phyloP scores from a whole-genome alignment of 1,140 invertebrate species.

The Formica exsecta region DNA sequence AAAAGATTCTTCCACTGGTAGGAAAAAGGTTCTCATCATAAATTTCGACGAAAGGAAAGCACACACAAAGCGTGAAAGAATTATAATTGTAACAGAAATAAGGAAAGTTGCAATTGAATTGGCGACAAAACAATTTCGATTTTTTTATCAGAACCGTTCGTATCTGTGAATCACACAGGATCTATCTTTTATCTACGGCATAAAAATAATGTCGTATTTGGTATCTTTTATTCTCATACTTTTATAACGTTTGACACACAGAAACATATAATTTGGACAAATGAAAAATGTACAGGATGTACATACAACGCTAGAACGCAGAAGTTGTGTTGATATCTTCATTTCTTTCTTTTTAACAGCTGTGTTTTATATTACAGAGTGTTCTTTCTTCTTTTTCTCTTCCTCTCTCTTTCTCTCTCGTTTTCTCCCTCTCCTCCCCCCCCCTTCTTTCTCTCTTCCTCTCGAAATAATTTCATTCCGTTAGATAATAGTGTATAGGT shows the following conservation, averaged over 20 bases:
- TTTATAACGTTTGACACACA: conserved; percentile 62
- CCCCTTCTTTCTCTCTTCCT: not conserved
- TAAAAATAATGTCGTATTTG: conserved; percentile 35
- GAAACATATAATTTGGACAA: conserved; percentile 53
- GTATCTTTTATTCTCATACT: conserved; percentile 57
- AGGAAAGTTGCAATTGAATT: not conserved
- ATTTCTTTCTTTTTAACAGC: conserved; percentile 29
- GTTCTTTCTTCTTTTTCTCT: conserved; percentile 44
- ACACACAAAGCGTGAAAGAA: not conserved
- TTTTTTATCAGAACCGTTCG: not conserved
- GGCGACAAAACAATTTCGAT: not conserved
- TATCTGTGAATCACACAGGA: conserved; percentile 23
- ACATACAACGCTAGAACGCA: conserved; percentile 33
- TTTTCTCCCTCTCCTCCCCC: conserved; percentile 10
- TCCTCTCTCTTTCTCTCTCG: conserved; percentile 21
- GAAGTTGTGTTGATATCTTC: conserved; percentile 33
- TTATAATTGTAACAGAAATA: not conserved
- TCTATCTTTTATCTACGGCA: conserved; percentile 30
- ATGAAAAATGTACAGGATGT: conserved; percentile 48
- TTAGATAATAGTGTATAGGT: conserved; percentile 52
- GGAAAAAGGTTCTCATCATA: not conserved
- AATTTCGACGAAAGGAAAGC: not conserved
- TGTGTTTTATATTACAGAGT: conserved; percentile 54
- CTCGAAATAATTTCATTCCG: conserved; percentile 22
- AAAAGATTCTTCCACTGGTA: not conserved